Percentiles rank a stretch among this genome's conserved stretches.
These are phyloP conservation scores for Drosophila azteca DNA, from an alignment of 1,140 invertebrate genomes.

Conservation along the genomic window DNA sequence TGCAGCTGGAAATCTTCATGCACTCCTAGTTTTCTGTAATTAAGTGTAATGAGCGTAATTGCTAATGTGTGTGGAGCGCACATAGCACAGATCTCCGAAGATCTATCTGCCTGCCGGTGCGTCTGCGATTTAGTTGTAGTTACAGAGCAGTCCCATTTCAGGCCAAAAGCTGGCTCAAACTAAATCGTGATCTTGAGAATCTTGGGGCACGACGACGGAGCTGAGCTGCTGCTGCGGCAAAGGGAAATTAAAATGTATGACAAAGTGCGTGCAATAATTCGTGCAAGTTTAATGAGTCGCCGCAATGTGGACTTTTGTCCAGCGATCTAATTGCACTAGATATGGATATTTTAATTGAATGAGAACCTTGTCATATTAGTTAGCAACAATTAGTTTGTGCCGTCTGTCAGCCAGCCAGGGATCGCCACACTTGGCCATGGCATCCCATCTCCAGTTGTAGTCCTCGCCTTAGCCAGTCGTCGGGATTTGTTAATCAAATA, in stretches of 20 bases:
- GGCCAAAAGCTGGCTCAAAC: conserved; percentile 11
- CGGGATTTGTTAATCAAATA: conserved; percentile 71
- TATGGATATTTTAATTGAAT: conserved; percentile 83
- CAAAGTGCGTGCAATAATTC: conserved; percentile 84
- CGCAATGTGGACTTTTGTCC: conserved; percentile 80
- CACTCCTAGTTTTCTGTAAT: conserved; percentile 83
- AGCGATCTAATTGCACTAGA: conserved; percentile 79
- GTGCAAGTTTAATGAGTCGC: conserved; percentile 83
- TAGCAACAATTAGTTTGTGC: conserved; percentile 73
- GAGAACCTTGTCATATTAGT: conserved; percentile 82
- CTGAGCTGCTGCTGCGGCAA: conserved; percentile 31
- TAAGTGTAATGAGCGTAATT: conserved; percentile 84
- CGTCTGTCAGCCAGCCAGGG: conserved; percentile 25
- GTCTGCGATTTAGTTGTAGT: conserved; percentile 68
- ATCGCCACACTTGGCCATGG: conserved; percentile 41
- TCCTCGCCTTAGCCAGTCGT: conserved; percentile 23
- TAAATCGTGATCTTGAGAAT: too few relatives aligned
- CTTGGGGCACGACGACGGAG: background rate
- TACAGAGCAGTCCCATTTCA: conserved; percentile 21
- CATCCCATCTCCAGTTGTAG: conserved; percentile 6
- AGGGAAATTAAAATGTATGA: conserved; percentile 84
- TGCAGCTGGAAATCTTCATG: conserved; percentile 79
- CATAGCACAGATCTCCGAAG: conserved; percentile 56
- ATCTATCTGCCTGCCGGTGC: background rate
- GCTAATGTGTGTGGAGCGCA: conserved; percentile 71